Conservation (phyloP, 2,888 invertebrate species). For the Listrodromus nycthemerus region DNA sequence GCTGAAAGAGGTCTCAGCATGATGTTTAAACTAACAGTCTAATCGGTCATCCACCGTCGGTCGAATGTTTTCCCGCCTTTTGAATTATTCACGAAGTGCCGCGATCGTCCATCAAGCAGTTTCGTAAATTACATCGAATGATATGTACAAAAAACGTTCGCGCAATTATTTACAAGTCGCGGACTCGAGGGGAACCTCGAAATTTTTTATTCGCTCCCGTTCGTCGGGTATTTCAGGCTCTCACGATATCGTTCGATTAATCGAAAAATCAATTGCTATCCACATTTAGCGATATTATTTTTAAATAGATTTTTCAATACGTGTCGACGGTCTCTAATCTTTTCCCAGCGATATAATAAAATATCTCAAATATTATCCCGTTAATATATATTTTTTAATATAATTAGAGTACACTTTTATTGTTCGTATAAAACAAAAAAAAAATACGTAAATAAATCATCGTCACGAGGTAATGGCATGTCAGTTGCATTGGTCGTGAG, state of each 20-base stretch:
- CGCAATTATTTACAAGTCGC: constrained; percentile 64
- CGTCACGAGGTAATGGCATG: constrained; percentile 4
- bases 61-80: neutral
- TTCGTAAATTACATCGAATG: constrained; percentile 65
- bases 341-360: constrained; percentile 55
- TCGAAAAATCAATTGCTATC: constrained; percentile 24
- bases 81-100: neutral
- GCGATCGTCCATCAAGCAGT: constrained; percentile 3
- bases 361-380: constrained; percentile 58
- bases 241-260: constrained; percentile 23
- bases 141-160: constrained; percentile 70
- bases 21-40: neutral
- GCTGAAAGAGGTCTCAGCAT: neutral
- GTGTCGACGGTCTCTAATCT: constrained; percentile 23
- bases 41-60: neutral
- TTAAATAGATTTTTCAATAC: constrained; percentile 40
- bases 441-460: constrained; percentile 30
- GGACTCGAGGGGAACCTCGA: neutral
- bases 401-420: constrained; percentile 28
- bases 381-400: neutral
- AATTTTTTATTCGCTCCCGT: constrained; percentile 16
- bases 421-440: constrained; percentile 34
- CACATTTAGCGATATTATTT: constrained; percentile 44
- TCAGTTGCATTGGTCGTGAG: constrained; percentile 15
- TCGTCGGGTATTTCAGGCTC: constrained; percentile 2